Base-by-base conservation (phyloP, 2,888 invertebrate genomes). In the Lycocerus yunnanus region DNA sequence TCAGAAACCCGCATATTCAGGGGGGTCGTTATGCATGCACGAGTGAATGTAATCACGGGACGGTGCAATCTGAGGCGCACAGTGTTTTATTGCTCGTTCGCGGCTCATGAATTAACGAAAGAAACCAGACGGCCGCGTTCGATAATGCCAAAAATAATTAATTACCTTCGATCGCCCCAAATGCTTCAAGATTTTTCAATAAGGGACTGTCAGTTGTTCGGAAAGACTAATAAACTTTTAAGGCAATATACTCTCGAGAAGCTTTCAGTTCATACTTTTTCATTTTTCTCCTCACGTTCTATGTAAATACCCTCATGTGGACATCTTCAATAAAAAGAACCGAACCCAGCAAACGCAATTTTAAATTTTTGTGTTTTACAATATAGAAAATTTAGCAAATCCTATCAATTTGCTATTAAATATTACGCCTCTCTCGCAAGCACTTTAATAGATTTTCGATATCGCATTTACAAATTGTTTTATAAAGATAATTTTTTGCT, bases 121-220 rank as follows among this genome's bases (percentile, higher is more conserved):
- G 89, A 90, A 90, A 90, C 89, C 90, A 90, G 90, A 90, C 84
- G 84, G 84, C 80, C 76, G 89, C 88, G 89, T 88, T 90, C 90
- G 91, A 91, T 91, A 91, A 91, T 90, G 91, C 91, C 91, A 90
- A 91, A 91, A 91, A 91, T 91, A 91, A 91, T 91, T 91, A 91
- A 91, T 91, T 91, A 91, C 90, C 89, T 90, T 90, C 90, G 90
- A 90, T 90, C 90, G 83, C 89, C 89, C 88, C 88, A 86, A 89
- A 89, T 89, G 89, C 88, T 89, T 87, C 89, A 89, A 89, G 89
- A 89, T 90, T 90, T 89, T 90, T 90, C 89, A 90, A 90, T 90
- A 85, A 85, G 84, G 82, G 84, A 82, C 85, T 85, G 85, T 85
- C 85, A 85, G 85, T 83, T 85, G 83, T 81, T 81, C 77, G 27